phyloP scores from a whole-genome alignment of 2,797 vertebrate genomes.

The Mormyrus hasselquistii region DNA sequence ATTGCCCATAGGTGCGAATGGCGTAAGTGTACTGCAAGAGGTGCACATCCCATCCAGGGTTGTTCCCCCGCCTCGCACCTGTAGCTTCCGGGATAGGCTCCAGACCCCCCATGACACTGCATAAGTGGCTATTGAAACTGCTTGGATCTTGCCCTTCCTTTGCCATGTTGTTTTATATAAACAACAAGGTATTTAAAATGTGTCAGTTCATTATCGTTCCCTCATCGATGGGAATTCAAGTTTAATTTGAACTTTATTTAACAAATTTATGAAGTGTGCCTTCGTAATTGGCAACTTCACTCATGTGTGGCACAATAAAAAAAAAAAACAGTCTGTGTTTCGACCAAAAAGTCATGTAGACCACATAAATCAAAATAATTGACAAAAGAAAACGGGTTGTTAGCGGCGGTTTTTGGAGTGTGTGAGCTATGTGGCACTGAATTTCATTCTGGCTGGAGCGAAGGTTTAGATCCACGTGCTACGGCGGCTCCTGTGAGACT shows the following conservation, averaged over 20 bases:
- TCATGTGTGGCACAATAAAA: not conserved
- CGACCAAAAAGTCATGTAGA: not conserved
- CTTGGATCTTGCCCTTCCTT: not conserved
- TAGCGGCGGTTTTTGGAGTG: not conserved
- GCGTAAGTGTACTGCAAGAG: not conserved
- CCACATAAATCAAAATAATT: conserved; percentile 14
- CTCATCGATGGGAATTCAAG: conserved; percentile 15
- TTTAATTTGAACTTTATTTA: conserved; percentile 5
- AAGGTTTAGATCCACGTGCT: conserved; percentile 3
- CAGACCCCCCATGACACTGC: not conserved
- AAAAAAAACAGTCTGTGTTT: not conserved
- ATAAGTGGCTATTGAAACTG: not conserved
- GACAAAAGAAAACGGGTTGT: conserved; percentile 6
- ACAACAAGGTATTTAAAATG: not conserved
- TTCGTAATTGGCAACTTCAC: not conserved
- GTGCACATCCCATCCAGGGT: not conserved
- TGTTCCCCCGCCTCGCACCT: not conserved
- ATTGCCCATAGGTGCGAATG: not conserved
- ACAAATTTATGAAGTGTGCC: not conserved
- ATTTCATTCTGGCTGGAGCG: not conserved
- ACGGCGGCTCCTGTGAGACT: not conserved
- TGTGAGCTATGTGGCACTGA: conserved; percentile 12
- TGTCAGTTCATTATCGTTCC: not conserved
- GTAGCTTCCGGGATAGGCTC: not conserved
- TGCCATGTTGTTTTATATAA: conserved; percentile 17